Base-by-base conservation (phyloP, 2,113 vertebrate genomes). In the Geococcyx californianus region DNA sequence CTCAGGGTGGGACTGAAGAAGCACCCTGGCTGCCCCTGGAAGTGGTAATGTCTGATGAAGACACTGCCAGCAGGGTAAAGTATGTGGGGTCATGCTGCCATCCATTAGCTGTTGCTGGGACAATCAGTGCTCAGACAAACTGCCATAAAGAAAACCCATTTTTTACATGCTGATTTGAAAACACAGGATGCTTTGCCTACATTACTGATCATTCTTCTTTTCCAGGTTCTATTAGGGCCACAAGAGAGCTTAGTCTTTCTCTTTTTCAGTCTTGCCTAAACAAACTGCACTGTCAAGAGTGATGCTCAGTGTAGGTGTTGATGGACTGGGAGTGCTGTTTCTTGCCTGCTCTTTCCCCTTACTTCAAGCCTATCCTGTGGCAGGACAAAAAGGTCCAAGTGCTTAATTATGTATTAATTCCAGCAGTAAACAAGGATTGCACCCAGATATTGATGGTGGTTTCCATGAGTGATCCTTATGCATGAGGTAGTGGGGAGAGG, bases 401-500 rank as follows among this genome's bases (percentile, higher is more conserved):
- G 45, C 23, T 81, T 74, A 85, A 55, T 49, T 70, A 51, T 36
- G 16, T 54, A 54, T 92, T 66, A 3, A 49, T 59, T 83, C 33
- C 60, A 78, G 19, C 7, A n/a, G 42, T 47, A 78, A 81, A 42
- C 55, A 59, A 87, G 42, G 9, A 29, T 17, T 70, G 3, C 13
- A 21, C n/a, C 36, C 34, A 28, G 60, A 47, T 92, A 67, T 25
- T 47, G 49, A 34, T 29, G 20, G 29, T 60, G 28, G 44, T 52
- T 94, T 78, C 73, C 5, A 2, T 23, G 33, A 68, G 19, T 38
- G 54, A 51, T 51, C 23, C 12, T 42, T n/a, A 51, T 6, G 7
- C 9, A 13, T 58, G 34, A 89, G 31, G n/a, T 0, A 73, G 49
- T 0, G 0, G 23, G 28, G 51, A 85, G 25, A 54, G n/a, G n/a